A percentile compares a stretch with the other conserved stretches of the same genome.
Evolutionary conservation across 2,888 invertebrate species (phyloP).

Genomic region (Zaprionus bogoriensis): DNA sequence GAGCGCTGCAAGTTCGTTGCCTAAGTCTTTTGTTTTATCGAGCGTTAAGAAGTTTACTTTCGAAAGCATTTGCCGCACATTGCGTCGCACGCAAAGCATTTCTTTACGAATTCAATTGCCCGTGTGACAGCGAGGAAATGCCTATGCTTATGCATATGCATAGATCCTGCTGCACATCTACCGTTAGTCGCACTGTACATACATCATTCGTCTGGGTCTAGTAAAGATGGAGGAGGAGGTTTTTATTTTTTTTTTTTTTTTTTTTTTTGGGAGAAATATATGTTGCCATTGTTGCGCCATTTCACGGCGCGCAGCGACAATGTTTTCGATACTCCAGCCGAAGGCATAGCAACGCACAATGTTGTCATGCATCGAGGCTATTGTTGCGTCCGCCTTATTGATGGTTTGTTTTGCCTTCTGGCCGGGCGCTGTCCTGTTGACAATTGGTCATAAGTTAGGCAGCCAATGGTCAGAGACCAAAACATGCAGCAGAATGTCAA

Average conservation of each 20-base stretch:
- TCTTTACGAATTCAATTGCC: conserved; percentile 11
- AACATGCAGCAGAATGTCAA: conserved; percentile 58
- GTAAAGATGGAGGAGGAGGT: conserved; percentile 59
- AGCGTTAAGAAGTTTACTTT: conserved; percentile 7
- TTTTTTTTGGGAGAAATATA: conserved; percentile 53
- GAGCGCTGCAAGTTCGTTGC: conserved; percentile 43
- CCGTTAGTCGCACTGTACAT: conserved; percentile 60
- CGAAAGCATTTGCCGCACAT: neutral
- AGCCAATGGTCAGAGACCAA: conserved; percentile 44
- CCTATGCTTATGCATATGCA: conserved; percentile 7
- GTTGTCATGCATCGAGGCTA: conserved; percentile 23
- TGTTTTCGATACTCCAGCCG: conserved; percentile 1
- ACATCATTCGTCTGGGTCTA: conserved; percentile 50
- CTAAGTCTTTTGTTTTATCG: conserved; percentile 51
- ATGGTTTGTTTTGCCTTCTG: conserved; percentile 71
- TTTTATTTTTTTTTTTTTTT: conserved; percentile 27
- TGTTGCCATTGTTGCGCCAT: conserved; percentile 66
- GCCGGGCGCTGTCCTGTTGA: conserved; percentile 59
- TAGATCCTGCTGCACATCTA: conserved; percentile 12
- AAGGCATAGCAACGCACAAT: conserved; percentile 64
- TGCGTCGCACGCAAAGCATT: neutral
- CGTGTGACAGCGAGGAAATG: conserved; percentile 5
- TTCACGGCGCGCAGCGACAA: conserved; percentile 41
- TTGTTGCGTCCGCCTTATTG: conserved; percentile 57
- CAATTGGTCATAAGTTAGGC: conserved; percentile 61